A percentile compares a stretch with the other conserved stretches of the same genome.
These are phyloP conservation scores for Apteryx owenii DNA, from an alignment of 2,113 vertebrate genomes.

Conservation along the genomic window DNA sequence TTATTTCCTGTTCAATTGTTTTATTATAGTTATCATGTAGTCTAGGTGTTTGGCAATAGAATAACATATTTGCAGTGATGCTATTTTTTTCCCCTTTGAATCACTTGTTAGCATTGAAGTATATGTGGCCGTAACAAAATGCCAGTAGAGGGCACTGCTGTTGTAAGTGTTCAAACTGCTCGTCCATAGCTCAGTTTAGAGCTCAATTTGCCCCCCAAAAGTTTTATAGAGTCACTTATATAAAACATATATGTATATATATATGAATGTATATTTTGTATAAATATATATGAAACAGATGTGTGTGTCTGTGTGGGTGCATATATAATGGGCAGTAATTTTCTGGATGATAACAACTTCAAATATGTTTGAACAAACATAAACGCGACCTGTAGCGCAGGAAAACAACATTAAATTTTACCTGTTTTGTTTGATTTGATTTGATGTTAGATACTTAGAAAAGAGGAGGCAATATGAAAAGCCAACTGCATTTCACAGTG, in stretches of 20 bases:
- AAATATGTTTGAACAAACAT: background rate
- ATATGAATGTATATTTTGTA: background rate
- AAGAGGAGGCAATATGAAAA: background rate
- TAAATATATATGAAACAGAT: background rate
- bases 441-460: background rate
- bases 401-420: background rate
- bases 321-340: background rate
- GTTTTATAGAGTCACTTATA: background rate
- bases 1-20: background rate
- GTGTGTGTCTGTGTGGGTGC: background rate
- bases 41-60: background rate
- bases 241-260: background rate
- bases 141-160: constrained; percentile 73
- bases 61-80: background rate
- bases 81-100: background rate
- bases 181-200: background rate
- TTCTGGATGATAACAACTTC: background rate
- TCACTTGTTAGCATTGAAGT: background rate
- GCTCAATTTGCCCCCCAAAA: background rate
- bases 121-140: background rate
- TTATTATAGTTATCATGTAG: background rate
- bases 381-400: background rate
- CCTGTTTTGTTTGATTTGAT: background rate
- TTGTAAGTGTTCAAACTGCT: background rate
- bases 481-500: background rate